Evolutionary conservation across 2,113 vertebrate genomes (phyloP), one percentile per base, ranked within the genome.

Genomic region (Nesoenas mayeri): DNA sequence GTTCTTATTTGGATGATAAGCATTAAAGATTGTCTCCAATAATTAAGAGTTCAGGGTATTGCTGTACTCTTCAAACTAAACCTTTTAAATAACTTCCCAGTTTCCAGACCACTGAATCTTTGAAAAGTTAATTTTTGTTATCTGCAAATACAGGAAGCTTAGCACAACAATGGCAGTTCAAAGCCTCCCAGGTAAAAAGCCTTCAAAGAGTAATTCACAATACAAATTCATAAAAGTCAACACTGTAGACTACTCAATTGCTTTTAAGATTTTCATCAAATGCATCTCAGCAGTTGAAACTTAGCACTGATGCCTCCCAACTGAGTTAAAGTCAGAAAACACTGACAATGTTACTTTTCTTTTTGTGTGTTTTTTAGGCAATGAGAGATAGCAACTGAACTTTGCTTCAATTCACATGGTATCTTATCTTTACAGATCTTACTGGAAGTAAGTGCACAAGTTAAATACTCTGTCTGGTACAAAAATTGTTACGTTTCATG

Each of bases 241-340:
- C 98, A 97, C 96, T 98, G 97, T 97, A 97, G 97, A 98, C 95
- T 96, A 97, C 95, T 98, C 96, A 95, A 77, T 96, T 96, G 97
- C 98, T 98, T 98, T 98, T 93, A 98, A 98, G 97, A 98, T 98
- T 98, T 97, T 98, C 98, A 98, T 98, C 98, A 98, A 98, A 98
- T 96, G 94, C 85, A 93, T 96, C 97, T 94, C 97, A 97, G 97
- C 97, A 89, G 97, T 97, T 93, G 95, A 91, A 97, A 97, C 94
- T 98, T 98, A 96, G 93, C 95, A 97, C 97, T 97, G 97, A 96
- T 95, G 97, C 94, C 97, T 98, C 97, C 98, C 98, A 98, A 79
- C 97, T 95, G 98, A 98, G 97, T 96, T 98, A 91, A 98, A 98
- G 97, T 98, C 96, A 96, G 96, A 97, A 98, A 98, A 97, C 96